Evolutionary conservation across 2,113 vertebrate species (phyloP).

Genomic region (Desmodus rotundus): DNA sequence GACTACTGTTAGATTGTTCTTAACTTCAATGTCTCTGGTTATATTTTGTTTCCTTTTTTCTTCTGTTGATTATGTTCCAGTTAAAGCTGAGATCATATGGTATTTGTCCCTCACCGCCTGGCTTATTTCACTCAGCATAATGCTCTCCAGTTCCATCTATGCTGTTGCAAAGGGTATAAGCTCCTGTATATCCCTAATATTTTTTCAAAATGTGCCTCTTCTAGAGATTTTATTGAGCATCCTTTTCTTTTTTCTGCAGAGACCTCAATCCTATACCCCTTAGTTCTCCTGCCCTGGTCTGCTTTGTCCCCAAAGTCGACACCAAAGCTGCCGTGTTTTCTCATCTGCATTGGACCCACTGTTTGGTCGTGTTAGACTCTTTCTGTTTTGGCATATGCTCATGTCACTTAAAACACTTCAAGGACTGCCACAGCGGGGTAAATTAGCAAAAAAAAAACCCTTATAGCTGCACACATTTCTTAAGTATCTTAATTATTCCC

Average conservation of each 20-base stretch:
- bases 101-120: no score
- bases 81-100: no score
- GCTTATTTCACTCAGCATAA: no score
- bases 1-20: no score
- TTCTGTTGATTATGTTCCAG: no score
- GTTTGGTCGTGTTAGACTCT: background rate
- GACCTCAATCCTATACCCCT: background rate
- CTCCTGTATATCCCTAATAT: background rate
- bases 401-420: background rate
- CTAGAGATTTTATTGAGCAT: background rate
- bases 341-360: background rate
- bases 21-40: no score
- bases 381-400: background rate
- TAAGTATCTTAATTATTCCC: background rate
- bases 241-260: background rate
- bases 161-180: no score
- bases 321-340: background rate
- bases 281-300: background rate
- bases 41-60: no score
- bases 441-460: background rate
- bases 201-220: background rate
- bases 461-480: background rate
- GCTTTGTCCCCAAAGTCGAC: background rate
- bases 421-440: background rate
- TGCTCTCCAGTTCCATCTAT: no score